Evolutionary conservation across 2,888 invertebrate genomes (phyloP), one percentile per base, ranked within the genome.

Genomic region (Branchellion lobata): DNA sequence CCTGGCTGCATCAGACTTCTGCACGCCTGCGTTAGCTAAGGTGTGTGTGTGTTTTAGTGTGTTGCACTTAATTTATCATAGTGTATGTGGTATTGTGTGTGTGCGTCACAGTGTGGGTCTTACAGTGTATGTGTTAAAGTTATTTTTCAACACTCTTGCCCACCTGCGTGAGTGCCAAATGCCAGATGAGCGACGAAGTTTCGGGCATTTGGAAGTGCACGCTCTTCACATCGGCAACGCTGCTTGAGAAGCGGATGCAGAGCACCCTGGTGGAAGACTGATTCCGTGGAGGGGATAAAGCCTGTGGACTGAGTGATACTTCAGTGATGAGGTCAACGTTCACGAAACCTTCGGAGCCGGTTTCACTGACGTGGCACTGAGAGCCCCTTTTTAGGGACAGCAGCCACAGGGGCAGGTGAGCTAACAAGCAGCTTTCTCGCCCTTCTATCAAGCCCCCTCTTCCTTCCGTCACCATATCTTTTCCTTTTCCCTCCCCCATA

Each of bases 271-370:
- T 75, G 24, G 53, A 29, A 8, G 40, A 40, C 14, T 40, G 40
- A 40, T 40, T 40, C 14, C 29, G 14, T 8, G 53, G 53, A 2
- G 21, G 14, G 18, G 51, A 47, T n/a, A n/a, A n/a, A n/a, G n/a
- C n/a, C n/a, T 53, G 31, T 2, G 29, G n/a, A 1, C 31, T 33
- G 27, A 33, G n/a, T 3, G 5, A 34, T 1, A 77, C 24, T 34
- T 77, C 77, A 27, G 61, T 77, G 11, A 77, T 65, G n/a, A 77
- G 34, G 36, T 77, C 77, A n/a, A 77, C 29, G 40, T 77, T 77
- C 0, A 65, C 65, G 33, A 77, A 77, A 33, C 77, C 77, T 57
- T 77, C 77, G 8, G 61, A 65, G 36, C 31, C n/a, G 27, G 57
- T 57, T 18, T 77, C 77, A 33, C 53, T 77, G 34, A 77, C 31